Evolutionary conservation across 2,888 invertebrate genomes (phyloP).

Genomic region (Thecophora atra): DNA sequence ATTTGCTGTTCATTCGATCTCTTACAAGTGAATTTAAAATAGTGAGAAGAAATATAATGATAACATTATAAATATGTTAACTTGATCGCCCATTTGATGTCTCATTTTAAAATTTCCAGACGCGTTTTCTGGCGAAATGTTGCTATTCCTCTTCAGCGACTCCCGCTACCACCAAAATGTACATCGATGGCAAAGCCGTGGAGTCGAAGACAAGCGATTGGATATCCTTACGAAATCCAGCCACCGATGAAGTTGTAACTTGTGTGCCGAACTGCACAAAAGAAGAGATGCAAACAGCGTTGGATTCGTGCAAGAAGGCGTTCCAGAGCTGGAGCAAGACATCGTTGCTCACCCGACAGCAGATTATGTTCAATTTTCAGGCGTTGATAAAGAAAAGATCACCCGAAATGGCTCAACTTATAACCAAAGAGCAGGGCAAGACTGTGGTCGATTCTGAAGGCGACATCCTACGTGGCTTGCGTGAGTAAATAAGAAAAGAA

Average conservation of each 20-base stretch:
- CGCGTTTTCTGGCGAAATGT: conserved; percentile 58
- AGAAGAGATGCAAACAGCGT: conserved; percentile 88
- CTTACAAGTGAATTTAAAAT: too few relatives aligned
- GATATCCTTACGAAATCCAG: conserved; percentile 96
- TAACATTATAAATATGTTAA: not conserved
- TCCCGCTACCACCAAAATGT: conserved; percentile 84
- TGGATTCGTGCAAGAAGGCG: conserved; percentile 84
- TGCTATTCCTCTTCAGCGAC: conserved; percentile 70
- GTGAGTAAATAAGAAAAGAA: conserved; percentile 71
- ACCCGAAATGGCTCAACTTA: conserved; percentile 87
- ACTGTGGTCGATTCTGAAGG: conserved; percentile 97
- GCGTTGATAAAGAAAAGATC: conserved; percentile 87
- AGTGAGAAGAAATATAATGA: too few relatives aligned
- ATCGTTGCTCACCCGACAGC: conserved; percentile 91
- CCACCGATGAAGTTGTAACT: conserved; percentile 84
- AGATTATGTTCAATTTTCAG: conserved; percentile 89
- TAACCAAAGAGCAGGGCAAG: conserved; percentile 97
- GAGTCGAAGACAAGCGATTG: conserved; percentile 94
- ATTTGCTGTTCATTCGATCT: too few relatives aligned
- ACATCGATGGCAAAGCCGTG: conserved; percentile 92
- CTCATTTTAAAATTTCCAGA: conserved; percentile 44
- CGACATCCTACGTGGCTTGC: conserved; percentile 95
- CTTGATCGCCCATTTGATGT: not conserved
- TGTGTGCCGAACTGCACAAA: conserved; percentile 91
- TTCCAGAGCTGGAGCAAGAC: conserved; percentile 87